Conservation (phyloP, 1,140 invertebrate species). For the Macrostomum lignano region DNA sequence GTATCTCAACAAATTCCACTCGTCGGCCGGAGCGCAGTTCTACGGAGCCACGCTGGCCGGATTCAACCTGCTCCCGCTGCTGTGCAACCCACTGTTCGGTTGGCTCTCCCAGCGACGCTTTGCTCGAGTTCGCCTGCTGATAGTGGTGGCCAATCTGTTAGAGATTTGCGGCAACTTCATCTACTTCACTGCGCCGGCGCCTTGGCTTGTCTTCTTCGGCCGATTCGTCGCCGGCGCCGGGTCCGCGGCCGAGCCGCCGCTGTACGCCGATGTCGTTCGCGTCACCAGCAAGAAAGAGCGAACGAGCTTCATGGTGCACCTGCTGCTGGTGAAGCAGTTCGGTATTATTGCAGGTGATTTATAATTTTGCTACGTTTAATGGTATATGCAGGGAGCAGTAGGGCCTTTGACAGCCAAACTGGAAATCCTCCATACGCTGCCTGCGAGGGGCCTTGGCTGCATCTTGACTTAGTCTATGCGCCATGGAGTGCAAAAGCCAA, state of each 20-base stretch:
- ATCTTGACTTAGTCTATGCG: too few relatives aligned
- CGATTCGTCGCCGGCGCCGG: conserved; percentile 3
- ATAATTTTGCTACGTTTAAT: too few relatives aligned
- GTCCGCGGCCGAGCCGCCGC: not conserved
- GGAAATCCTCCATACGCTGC: too few relatives aligned
- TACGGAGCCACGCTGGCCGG: conserved; percentile 1
- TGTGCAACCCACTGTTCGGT: conserved; percentile 2
- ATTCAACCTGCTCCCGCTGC: not conserved
- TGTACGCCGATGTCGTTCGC: conserved; percentile 6
- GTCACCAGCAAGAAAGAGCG: not conserved
- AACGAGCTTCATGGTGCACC: conserved; percentile 1
- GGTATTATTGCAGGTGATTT: conserved; percentile 5
- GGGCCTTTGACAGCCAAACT: too few relatives aligned
- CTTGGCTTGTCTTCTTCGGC: conserved; percentile 1
- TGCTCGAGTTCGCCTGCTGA: not conserved
- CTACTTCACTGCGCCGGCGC: conserved; percentile 1
- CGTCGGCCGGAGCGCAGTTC: not conserved
- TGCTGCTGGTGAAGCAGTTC: not conserved
- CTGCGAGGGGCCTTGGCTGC: too few relatives aligned
- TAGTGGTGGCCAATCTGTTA: not conserved
- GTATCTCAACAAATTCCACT: not conserved
- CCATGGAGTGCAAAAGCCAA: too few relatives aligned
- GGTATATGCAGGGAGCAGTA: too few relatives aligned
- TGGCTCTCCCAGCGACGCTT: conserved; percentile 1
- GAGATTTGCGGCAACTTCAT: conserved; percentile 6